These are phyloP conservation scores for Trochalopteron elliotii DNA, from an alignment of 2,113 vertebrate genomes.

Conservation along the genomic window DNA sequence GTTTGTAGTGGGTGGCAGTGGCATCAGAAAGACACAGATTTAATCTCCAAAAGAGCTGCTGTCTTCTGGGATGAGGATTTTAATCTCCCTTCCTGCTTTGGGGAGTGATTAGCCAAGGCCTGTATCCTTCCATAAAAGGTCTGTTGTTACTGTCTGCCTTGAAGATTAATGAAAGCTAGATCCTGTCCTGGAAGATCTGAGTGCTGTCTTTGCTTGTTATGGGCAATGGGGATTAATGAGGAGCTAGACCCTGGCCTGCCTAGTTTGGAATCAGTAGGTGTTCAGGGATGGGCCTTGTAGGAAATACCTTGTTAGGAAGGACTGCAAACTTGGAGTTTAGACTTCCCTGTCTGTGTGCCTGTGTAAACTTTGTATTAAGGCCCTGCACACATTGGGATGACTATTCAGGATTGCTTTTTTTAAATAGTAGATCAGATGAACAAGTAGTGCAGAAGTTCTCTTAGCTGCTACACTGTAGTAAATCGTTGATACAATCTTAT, in stretches of 20 bases:
- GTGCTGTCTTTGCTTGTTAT: background rate
- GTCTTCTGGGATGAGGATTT: background rate
- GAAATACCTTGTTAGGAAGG: constrained; percentile 16
- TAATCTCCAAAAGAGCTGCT: background rate
- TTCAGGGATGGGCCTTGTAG: background rate
- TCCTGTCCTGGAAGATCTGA: background rate
- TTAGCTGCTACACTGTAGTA: background rate
- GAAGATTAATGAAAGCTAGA: constrained; percentile 47
- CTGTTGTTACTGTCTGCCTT: constrained; percentile 4
- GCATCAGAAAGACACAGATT: background rate
- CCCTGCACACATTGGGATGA: background rate
- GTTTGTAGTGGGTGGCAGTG: background rate
- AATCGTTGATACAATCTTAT: background rate
- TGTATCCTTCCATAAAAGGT: constrained; percentile 28
- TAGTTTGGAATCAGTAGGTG: background rate
- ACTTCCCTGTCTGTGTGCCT: background rate
- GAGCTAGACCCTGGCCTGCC: background rate
- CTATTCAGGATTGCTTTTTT: background rate
- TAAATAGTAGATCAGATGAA: background rate
- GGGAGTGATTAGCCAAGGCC: background rate
- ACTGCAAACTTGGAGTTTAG: background rate
- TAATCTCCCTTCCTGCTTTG: background rate
- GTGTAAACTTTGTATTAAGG: background rate
- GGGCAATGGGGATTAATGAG: constrained; percentile 1
- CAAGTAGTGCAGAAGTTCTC: background rate